These are phyloP conservation scores for Zapus hudsonius DNA, from an alignment of 2,113 vertebrate genomes.

Conservation along the genomic window DNA sequence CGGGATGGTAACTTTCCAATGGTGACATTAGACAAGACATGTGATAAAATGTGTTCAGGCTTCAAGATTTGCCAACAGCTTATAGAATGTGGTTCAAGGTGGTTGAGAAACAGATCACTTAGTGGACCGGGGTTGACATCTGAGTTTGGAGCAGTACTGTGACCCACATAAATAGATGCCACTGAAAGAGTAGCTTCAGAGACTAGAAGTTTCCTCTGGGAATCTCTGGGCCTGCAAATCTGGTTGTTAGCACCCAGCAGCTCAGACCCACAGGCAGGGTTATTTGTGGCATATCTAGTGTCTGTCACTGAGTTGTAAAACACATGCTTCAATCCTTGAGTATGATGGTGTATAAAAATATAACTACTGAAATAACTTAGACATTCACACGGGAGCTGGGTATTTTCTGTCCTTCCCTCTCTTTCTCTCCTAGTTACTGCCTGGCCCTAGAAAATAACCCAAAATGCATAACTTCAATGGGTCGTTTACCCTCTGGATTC, in stretches of 20 bases:
- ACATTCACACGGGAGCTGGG: background rate
- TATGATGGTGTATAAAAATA: background rate
- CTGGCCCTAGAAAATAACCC: background rate
- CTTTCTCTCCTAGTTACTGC: background rate
- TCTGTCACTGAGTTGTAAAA: conserved; percentile 28
- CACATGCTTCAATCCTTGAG: background rate
- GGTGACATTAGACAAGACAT: background rate
- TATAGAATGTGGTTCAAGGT: conserved; percentile 8
- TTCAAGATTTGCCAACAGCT: background rate
- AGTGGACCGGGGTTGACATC: background rate
- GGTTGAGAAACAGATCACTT: background rate
- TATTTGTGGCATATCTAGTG: background rate
- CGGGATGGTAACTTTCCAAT: background rate
- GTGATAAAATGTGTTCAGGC: background rate
- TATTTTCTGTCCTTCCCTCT: background rate
- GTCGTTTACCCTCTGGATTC: background rate
- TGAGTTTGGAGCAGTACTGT: background rate
- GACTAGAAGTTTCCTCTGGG: background rate
- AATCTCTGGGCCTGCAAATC: conserved; percentile 19
- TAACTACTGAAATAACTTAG: background rate
- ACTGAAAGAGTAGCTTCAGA: background rate
- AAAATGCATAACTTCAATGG: rapidly evolving
- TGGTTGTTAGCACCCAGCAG: background rate
- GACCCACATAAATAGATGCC: background rate
- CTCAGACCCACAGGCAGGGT: background rate